Conservation (phyloP, 2,797 vertebrate genomes). For the Gadopsis bispinosus region DNA sequence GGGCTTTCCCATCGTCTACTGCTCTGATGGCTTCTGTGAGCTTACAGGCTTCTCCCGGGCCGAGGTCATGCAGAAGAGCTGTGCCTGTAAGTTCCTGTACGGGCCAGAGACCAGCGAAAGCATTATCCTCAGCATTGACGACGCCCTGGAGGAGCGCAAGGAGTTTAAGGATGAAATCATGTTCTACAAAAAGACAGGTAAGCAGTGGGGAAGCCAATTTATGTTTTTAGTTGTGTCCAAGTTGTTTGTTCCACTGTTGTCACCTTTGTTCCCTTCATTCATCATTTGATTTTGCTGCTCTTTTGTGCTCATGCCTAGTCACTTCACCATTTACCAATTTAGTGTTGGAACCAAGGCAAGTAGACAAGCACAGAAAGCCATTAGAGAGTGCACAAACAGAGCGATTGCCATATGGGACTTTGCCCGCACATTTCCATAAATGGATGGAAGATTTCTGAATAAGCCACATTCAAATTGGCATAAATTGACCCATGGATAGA, state of each 20-base stretch:
- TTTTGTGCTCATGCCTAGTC: background rate
- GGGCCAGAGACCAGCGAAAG: conserved; percentile 93
- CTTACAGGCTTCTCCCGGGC: conserved; percentile 94
- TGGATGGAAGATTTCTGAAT: conserved; percentile 56
- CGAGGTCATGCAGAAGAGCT: conserved; percentile 99
- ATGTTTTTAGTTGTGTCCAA: background rate
- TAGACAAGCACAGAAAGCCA: conserved; percentile 36
- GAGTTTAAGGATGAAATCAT: conserved; percentile 98
- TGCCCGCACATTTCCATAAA: conserved; percentile 42
- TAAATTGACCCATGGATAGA: conserved; percentile 42
- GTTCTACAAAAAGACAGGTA: conserved; percentile 97
- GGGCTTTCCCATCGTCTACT: conserved; percentile 98
- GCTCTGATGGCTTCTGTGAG: conserved; percentile 99
- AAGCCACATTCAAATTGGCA: conserved; percentile 56
- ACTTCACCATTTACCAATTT: conserved; percentile 33
- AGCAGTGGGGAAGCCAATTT: conserved; percentile 39
- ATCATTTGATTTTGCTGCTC: background rate
- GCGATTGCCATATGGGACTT: conserved; percentile 28
- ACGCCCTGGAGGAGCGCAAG: conserved; percentile 92
- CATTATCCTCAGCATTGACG: conserved; percentile 93
- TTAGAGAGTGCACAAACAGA: conserved; percentile 30
- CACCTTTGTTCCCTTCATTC: background rate
- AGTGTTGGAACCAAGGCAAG: conserved; percentile 19
- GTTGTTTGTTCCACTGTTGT: background rate
- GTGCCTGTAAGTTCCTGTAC: conserved; percentile 95